Base-by-base conservation (phyloP, 1,140 invertebrate species). In the Eubasilissa regina region DNA sequence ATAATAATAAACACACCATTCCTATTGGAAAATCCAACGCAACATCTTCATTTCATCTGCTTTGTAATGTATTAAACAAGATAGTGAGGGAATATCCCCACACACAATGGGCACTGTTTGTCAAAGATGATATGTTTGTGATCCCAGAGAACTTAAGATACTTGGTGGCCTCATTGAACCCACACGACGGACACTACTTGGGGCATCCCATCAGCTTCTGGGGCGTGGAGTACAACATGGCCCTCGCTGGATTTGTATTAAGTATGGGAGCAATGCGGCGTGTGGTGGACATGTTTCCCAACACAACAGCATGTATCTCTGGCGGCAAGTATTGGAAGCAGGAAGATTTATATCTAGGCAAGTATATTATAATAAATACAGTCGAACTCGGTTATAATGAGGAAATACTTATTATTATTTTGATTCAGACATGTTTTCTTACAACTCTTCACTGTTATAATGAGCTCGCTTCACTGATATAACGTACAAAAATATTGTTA, bases 331-430 rank as follows among this genome's bases (percentile, higher is more conserved):
- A 87, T 83, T 90, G 89, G 89, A 91, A 90, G 76, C 90, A 90
- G 78, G 90, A 90, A 84, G 90, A 91, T 86, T 90, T 87, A 84
- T 90, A 90, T 83, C 86, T 91, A 51, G 90, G 90, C 89, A 86
- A 75, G 19, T 75, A 53, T 35, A 35, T 35, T 35, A 35, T 35
- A 6, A 35, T 3, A 35, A n/a, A n/a, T n/a, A n/a, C n/a, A n/a
- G n/a, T n/a, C n/a, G n/a, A n/a, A n/a, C n/a, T n/a, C n/a, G n/a
- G n/a, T n/a, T n/a, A n/a, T n/a, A n/a, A n/a, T n/a, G n/a, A n/a
- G n/a, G n/a, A n/a, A n/a, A n/a, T n/a, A n/a, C n/a, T n/a, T n/a
- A n/a, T n/a, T n/a, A n/a, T n/a, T n/a, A n/a, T n/a, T n/a, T n/a
- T n/a, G n/a, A n/a, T n/a, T n/a, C n/a, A n/a, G n/a, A n/a, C n/a